phyloP scores from a whole-genome alignment of 2,113 vertebrate genomes.

The Sinocyclocheilus anshuiensis region DNA sequence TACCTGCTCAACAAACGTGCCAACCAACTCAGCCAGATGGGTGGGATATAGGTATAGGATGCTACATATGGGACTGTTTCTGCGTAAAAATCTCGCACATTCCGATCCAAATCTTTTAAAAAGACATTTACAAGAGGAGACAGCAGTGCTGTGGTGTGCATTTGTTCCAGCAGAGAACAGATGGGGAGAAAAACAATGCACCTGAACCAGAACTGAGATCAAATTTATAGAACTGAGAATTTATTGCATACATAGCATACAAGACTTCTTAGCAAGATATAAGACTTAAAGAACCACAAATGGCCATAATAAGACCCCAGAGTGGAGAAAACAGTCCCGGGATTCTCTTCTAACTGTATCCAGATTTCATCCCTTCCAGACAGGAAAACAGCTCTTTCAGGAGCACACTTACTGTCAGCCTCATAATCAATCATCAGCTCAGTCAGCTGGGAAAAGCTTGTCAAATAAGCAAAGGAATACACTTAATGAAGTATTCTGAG shows the following conservation, averaged over 20 bases:
- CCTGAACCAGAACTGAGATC: background rate
- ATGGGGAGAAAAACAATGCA: background rate
- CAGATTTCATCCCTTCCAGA: slow-evolving; percentile 9
- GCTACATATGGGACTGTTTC: background rate
- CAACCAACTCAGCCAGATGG: background rate
- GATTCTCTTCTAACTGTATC: background rate
- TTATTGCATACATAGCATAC: background rate
- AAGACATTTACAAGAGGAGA: background rate
- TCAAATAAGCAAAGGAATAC: background rate
- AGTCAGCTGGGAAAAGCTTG: background rate
- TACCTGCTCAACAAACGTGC: background rate
- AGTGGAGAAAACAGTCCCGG: background rate
- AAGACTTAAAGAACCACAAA: background rate
- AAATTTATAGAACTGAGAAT: background rate
- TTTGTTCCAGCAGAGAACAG: background rate
- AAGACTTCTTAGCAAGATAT: background rate
- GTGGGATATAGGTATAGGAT: background rate
- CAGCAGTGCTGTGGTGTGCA: background rate
- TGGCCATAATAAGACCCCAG: background rate
- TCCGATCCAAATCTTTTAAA: background rate
- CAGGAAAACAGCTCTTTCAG: slow-evolving; percentile 19
- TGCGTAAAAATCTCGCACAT: background rate
- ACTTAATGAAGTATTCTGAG: background rate
- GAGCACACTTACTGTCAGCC: slow-evolving; percentile 12
- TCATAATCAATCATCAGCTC: slow-evolving; percentile 14